A percentile compares a stretch with the other conserved stretches of the same genome.
Evolutionary conservation across 2,797 vertebrate genomes (phyloP).

Genomic region (Lates japonicus): DNA sequence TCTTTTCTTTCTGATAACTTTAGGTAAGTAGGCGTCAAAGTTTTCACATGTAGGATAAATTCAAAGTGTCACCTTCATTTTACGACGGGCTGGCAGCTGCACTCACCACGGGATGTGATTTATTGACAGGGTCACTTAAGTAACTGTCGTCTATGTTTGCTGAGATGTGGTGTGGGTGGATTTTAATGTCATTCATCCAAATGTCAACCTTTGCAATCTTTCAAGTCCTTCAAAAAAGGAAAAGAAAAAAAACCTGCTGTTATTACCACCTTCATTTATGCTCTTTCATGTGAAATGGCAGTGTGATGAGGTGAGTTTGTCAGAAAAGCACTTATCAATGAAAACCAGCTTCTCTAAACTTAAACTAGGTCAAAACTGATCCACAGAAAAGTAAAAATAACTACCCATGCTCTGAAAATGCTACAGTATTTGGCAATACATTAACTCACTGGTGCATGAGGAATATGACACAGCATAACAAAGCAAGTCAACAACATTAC

Average conservation of each 20-base stretch:
- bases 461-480: conserved; percentile 5
- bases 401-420: background rate
- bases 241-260: background rate
- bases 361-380: background rate
- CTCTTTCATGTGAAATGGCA: conserved; percentile 22
- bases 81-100: background rate
- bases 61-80: background rate
- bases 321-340: conserved; percentile 14
- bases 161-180: conserved; percentile 29
- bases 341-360: conserved; percentile 16
- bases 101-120: conserved; percentile 6
- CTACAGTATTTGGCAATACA: background rate
- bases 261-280: conserved; percentile 6
- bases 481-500: background rate
- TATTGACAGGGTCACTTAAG: conserved; percentile 32
- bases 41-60: conserved; percentile 18
- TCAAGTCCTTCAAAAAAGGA: background rate
- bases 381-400: background rate
- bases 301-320: background rate
- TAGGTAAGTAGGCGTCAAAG: conserved; percentile 2
- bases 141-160: background rate
- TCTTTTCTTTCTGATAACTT: conserved; percentile 19
- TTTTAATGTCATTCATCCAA: conserved; percentile 32
- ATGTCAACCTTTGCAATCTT: conserved; percentile 8
- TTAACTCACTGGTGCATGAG: background rate